Conservation (phyloP, 2,888 invertebrate species). For the Trissolcus brochymenae region DNA sequence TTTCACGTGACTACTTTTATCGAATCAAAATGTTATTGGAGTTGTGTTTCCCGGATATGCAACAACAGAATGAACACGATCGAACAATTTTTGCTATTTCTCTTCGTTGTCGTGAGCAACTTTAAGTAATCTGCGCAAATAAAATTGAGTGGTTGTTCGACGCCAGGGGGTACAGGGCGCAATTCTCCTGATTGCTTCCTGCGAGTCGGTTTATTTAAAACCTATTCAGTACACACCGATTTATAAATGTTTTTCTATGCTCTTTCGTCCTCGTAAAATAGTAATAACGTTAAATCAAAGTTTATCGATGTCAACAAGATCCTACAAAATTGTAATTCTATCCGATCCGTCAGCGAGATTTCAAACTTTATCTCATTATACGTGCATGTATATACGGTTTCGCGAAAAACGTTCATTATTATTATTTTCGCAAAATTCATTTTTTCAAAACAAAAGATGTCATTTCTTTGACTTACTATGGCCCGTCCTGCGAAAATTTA, state of each 20-base stretch:
- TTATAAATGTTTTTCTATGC: neutral
- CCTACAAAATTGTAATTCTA: no score
- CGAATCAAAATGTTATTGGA: neutral
- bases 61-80: neutral
- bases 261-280: neutral
- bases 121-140: neutral
- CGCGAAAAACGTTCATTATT: no score
- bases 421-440: no score
- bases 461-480: no score
- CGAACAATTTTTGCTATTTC: neutral
- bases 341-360: no score
- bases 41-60: neutral
- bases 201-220: neutral
- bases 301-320: no score
- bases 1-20: neutral
- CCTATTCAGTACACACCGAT: neutral
- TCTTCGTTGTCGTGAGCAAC: neutral
- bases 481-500: no score
- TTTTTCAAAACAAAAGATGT: no score
- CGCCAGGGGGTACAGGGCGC: neutral
- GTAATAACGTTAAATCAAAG: no score
- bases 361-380: no score
- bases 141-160: constrained; percentile 4
- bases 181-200: neutral
- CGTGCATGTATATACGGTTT: no score